phyloP scores from a whole-genome alignment of 2,113 vertebrate genomes.

The Brienomyrus longianalis region DNA sequence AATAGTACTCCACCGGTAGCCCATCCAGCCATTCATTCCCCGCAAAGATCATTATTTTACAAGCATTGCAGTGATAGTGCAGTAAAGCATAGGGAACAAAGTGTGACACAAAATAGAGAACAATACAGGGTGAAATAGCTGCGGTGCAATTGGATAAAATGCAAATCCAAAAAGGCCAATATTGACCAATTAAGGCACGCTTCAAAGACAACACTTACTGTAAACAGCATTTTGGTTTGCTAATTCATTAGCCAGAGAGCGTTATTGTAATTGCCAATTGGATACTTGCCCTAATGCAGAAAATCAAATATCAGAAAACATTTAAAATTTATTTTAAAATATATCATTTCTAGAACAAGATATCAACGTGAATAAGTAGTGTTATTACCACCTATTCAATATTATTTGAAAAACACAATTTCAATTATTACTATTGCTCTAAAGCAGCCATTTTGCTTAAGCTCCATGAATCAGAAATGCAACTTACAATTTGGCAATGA shows the following conservation, averaged over 20 bases:
- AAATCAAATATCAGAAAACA: neutral
- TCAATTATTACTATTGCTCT: no score
- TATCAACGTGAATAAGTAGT: no score
- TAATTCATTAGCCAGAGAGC: neutral
- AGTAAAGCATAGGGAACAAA: slow-evolving; percentile 11
- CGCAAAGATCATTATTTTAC: slow-evolving; percentile 53
- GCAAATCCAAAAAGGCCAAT: neutral
- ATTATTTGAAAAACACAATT: no score
- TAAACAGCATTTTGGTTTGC: slow-evolving; percentile 1
- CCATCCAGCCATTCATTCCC: slow-evolving; percentile 48
- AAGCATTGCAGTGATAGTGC: slow-evolving; percentile 44
- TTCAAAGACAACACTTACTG: neutral
- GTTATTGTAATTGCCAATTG: slow-evolving; percentile 1
- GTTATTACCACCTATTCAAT: no score
- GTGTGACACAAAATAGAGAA: neutral
- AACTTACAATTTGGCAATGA: no score
- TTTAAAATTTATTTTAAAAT: no score
- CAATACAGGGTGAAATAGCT: neutral
- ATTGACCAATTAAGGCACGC: slow-evolving; percentile 2
- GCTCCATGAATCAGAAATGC: no score
- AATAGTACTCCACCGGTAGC: slow-evolving; percentile 34
- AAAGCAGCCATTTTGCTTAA: no score
- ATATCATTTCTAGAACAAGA: no score
- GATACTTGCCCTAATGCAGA: neutral
- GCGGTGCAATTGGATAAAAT: neutral